phyloP scores from a whole-genome alignment of 2,113 vertebrate species.

The Pluvianellus socialis region DNA sequence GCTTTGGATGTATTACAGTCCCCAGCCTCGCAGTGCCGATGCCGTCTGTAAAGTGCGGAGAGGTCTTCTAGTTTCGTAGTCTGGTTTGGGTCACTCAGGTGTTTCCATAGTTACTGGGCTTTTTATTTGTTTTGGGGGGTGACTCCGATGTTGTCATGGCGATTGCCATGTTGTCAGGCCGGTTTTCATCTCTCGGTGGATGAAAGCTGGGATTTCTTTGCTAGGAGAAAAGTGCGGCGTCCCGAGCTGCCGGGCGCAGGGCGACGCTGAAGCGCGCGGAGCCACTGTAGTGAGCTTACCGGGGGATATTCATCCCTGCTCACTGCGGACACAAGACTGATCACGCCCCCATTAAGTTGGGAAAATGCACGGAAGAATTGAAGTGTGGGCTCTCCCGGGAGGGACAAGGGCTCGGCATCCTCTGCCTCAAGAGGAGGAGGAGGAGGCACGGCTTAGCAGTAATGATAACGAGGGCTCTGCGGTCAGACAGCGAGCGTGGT shows the following conservation, averaged over 20 bases:
- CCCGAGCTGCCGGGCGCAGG: rapidly evolving
- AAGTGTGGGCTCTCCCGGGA: not conserved
- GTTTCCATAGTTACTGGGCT: conserved; percentile 73
- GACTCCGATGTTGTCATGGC: conserved; percentile 65
- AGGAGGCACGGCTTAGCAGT: not conserved
- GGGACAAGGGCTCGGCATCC: not conserved
- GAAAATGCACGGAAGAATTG: not conserved
- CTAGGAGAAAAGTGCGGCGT: not conserved
- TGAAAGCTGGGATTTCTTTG: not conserved
- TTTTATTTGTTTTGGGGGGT: conserved; percentile 10
- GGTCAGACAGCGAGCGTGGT: rapidly evolving
- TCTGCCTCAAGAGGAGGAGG: not conserved
- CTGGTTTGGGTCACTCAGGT: conserved; percentile 57
- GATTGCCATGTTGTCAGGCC: not conserved
- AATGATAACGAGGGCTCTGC: not conserved
- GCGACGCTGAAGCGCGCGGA: rapidly evolving
- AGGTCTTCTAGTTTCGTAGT: not conserved
- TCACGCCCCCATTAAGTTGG: rapidly evolving
- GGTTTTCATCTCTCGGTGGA: not conserved
- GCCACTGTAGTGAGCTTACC: not conserved
- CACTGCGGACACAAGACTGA: not conserved
- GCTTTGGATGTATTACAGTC: rapidly evolving
- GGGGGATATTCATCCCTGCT: not conserved
- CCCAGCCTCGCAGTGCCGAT: rapidly evolving
- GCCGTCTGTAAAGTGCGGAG: not conserved